Base-by-base conservation (phyloP, 1,140 invertebrate genomes). In the Drosophila tristis region DNA sequence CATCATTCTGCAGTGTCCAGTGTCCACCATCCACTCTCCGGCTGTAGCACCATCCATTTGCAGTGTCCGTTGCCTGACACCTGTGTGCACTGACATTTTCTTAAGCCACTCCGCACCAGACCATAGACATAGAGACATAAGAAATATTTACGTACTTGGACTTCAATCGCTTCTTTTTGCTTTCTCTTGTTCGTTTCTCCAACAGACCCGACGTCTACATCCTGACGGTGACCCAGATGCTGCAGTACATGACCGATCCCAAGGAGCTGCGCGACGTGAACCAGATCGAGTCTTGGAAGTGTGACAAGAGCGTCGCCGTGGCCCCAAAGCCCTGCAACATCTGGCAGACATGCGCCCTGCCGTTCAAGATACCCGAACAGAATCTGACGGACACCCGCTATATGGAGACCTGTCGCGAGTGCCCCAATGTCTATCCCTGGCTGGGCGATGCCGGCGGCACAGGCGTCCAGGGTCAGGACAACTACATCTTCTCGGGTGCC, bases 171-270 rank as follows among this genome's bases (percentile, higher is more conserved):
- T 39, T 39, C 3, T 39, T 9, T 5, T 2, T 13, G 4, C 1
- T 39, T 39, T 39, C 4, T 13, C 4, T n/a, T n/a, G n/a, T n/a
- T n/a, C n/a, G n/a, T n/a, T n/a, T n/a, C 4, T 13, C 4, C 59
- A 91, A 6, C 92, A 97, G 96, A 77, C 94, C 95, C 64, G 97
- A 98, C 86, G 97, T 98, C 5, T 98, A 96, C 93, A 97, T 97
- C 82, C 96, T 98, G 5, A 98, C 97, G 1, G 94, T 95, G n/a
- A 98, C 97, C 0, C 97, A 98, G 93, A 95, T 96, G 23, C 92
- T 98, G 20, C 95, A 96, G 13, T 98, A 97, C 96, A 96, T 98
- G 92, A 97, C 96, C 2, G 96, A 98, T 80, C 97, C 97, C 0
- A 95, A 95, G 85, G 92, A 96, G 13, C 90, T 94, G 2, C 96